Base-by-base conservation (phyloP, 2,888 invertebrate genomes). In the Spialia ferax region DNA sequence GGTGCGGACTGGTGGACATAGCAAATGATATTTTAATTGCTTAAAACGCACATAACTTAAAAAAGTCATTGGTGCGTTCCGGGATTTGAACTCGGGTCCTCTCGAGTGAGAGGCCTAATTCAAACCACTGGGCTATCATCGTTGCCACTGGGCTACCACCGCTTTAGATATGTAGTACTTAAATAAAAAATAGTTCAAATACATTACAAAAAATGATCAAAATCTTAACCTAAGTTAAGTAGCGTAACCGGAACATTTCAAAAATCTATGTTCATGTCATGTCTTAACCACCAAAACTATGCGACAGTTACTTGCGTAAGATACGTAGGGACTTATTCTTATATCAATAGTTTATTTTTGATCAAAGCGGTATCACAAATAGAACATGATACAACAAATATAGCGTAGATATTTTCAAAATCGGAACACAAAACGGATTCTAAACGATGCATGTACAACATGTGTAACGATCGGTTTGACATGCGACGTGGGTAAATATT, bases 401-500 rank as follows among this genome's bases (percentile, higher is more conserved):
- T 42, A 55, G 13, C 55, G 13, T 42, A 26, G 63, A 60, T 66
- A 60, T 38, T 66, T 60, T 45, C 10, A 45, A 42, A n/a, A 57
- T n/a, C 15, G 7, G 22, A 50, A 8, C 48, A 59, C 65, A 65
- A 65, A 66, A 54, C 50, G 59, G 59, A 42, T 42, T 65, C 50
- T 74, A 74, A 70, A 74, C 71, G 76, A 81, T 79, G 75, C 82
- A 76, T 85, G 88, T 88, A 81, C 81, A 85, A 88, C 88, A 87
- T 83, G 84, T 84, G 84, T 86, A 72, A 79, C 78, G 70, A 74
- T 69, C 69, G 69, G 59, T 54, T 52, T 70, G 75, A 80, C 79
- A 78, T 75, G 75, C 72, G 72, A 78, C 77, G 72, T 77, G 74
- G 75, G 81, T 81, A 85, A 89, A 89, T 87, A 89, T 89, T 84